phyloP scores from a whole-genome alignment of 2,113 vertebrate species.

The Peromyscus maniculatus region DNA sequence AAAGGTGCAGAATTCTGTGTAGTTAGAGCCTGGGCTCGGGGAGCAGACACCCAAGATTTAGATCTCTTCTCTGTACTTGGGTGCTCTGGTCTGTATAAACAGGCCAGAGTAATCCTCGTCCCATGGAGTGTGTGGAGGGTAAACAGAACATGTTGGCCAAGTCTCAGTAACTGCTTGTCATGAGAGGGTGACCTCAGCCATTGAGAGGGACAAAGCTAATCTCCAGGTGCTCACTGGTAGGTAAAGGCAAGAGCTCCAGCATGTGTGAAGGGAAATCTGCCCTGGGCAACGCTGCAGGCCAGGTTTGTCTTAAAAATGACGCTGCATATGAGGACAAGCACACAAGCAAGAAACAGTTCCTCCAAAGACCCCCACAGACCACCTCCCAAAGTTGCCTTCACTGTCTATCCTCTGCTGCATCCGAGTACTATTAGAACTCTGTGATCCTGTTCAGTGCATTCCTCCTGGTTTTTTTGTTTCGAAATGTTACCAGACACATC shows the following conservation, averaged over 20 bases:
- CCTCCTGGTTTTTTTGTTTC: not conserved
- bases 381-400: too few species aligned
- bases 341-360: not conserved
- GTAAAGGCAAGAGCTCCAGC: not conserved
- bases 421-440: not conserved
- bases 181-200: not conserved
- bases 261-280: not conserved
- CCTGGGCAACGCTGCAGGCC: not conserved
- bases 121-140: not conserved
- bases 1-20: not conserved
- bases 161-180: not conserved
- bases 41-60: not conserved
- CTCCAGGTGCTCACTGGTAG: not conserved
- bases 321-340: not conserved
- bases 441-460: not conserved
- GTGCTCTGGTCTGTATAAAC: not conserved
- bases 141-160: accelerated
- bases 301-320: not conserved
- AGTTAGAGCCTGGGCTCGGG: not conserved
- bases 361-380: not conserved
- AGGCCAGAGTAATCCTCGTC: not conserved
- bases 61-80: not conserved
- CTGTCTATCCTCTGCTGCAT: not conserved
- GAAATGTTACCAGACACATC: not conserved
- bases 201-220: not conserved